A percentile compares a stretch with the other conserved stretches of the same genome.
Evolutionary conservation across 2,113 vertebrate species (phyloP).

Genomic region (Psilopsiagon aymara): DNA sequence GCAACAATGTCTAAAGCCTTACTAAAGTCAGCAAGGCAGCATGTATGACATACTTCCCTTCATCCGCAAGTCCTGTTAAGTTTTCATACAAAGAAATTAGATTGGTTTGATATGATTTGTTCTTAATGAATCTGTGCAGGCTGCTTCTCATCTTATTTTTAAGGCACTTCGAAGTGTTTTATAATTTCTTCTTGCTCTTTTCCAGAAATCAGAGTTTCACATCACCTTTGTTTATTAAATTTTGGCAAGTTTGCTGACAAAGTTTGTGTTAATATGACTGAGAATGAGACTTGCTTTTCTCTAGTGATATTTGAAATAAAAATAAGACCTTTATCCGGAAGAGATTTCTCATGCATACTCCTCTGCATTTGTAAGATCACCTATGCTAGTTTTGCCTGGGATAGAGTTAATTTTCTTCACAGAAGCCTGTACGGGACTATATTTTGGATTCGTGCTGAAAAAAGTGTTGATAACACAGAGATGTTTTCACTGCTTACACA

Average conservation of each 20-base stretch:
- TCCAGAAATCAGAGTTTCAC: background rate
- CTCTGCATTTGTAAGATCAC: background rate
- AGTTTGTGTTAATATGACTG: background rate
- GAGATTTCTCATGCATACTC: background rate
- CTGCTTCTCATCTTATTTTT: background rate
- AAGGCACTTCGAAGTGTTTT: background rate
- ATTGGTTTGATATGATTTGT: background rate
- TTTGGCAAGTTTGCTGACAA: background rate
- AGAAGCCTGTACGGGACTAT: background rate
- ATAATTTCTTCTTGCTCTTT: background rate
- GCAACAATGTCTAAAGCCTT: slow-evolving; percentile 13
- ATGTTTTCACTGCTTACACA: background rate
- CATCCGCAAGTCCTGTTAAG: background rate
- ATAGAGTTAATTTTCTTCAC: background rate
- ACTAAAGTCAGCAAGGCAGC: slow-evolving; percentile 1
- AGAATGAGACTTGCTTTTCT: background rate
- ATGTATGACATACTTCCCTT: background rate
- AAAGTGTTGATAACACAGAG: background rate
- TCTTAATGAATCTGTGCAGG: background rate
- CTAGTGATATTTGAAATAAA: background rate
- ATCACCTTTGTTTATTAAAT: background rate
- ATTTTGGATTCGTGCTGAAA: background rate
- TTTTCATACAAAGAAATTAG: background rate
- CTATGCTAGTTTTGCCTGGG: background rate
- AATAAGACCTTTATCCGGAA: background rate